Base-by-base conservation (phyloP, 2,888 invertebrate species). In the Cataglyphis cursor region DNA sequence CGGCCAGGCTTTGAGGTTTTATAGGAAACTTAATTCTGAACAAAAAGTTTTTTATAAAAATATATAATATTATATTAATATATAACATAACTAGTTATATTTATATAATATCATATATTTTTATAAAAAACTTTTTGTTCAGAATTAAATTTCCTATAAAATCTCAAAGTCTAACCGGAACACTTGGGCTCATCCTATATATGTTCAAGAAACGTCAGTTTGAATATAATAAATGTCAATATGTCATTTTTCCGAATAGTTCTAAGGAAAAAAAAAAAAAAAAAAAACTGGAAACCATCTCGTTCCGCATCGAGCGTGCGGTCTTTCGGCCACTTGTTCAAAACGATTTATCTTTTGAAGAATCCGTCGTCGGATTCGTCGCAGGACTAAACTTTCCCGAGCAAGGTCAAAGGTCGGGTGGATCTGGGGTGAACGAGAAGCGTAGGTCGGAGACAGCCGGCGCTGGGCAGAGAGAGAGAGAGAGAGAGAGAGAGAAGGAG, bases 381-480 rank as follows among this genome's bases (percentile, higher is more conserved):
- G 41, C 54, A 57, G 85, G 87, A 83, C 85, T 64, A 87, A 89
- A 87, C 68, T 89, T 88, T 85, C 68, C 9, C 83, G 15, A 38
- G 83, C 81, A 85, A 83, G 84, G 87, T 87, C 86, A 85, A 70
- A 84, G 73, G 75, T 72, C 75, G 68, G 62, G 70, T 80, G 66
- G 54, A 48, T 51, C n/a, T n/a, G 61, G 18, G 81, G 44, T 85
- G 78, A 78, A 87, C 73, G 85, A 87, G 85, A 74, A 83, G 51
- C 68, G 64, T 31, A 21, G 57, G 44, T 64, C 38, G 64, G 57
- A 62, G 57, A 76, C 57, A 35, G 35, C 57, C 44, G 51, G 12
- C 51, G 15, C 1, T 51, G 38, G 28, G 21, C 57, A 48, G 31
- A 61, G n/a, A 61, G 38, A 48, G 8, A 10, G 48, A 54, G 61